Evolutionary conservation across 2,113 vertebrate species (phyloP), one percentile per base, ranked within the genome.

Genomic region (Dissostichus mawsoni): DNA sequence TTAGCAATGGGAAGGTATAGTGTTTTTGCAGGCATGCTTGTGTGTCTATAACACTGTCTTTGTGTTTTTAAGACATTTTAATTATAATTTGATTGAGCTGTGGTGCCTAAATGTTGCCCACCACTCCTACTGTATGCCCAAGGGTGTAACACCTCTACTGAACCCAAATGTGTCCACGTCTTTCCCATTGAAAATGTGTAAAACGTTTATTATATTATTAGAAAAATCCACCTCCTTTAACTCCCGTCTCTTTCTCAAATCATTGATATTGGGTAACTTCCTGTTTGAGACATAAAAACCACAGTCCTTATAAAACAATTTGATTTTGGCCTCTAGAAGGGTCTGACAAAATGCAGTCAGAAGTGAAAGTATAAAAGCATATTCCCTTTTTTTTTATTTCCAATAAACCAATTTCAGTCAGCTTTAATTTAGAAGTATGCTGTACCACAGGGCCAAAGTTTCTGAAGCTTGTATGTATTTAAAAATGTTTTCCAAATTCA

Each of bases 261-360:
- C 10, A 6, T 45, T 1, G 18, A 0, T 48, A 44, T 84, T 67
- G 50, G 51, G 58, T 3, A 78, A 73, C 77, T 76, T 81, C 77
- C 77, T 3, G 9, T 62, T 71, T 69, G 11, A 63, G 70, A 50
- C 55, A 20, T 11, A 25, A 59, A 18, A 9, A 50, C 51, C 1
- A 1, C 62, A 56, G 0, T 68, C 56, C 7, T 57, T 20, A 71
- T 50, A 41, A 23, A 44, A 69, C 52, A 0, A 2, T 11, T 47
- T 63, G 59, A 44, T 41, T 70, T 69, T 25, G 20, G 14, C 29
- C 20, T 47, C 2, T 20, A 23, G 3, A 52, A 53, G 14, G 8
- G 1, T 29, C 2, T 25, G 25, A 29, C 29, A 29, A 4, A 4
- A 29, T 29, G 29, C 29, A 29, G 29, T 29, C 29, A 3, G 29